Conservation (phyloP, 1,140 invertebrate species). For the Drosophila nebulosa region DNA sequence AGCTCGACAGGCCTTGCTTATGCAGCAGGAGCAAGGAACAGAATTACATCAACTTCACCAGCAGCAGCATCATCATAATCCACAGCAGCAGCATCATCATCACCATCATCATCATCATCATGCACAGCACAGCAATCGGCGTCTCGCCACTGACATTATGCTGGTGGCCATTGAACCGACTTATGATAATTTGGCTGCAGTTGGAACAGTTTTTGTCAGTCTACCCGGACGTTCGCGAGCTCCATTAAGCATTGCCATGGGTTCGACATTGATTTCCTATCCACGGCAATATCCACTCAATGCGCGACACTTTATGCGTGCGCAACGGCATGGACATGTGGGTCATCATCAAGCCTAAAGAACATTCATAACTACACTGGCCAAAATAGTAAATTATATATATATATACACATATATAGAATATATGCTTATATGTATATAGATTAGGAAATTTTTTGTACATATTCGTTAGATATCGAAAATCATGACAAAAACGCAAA, state of each 20-base stretch:
- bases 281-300: slow-evolving; percentile 75
- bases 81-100: slow-evolving; percentile 45
- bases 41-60: background rate
- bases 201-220: slow-evolving; percentile 92
- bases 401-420: slow-evolving; percentile 15
- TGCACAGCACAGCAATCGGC: slow-evolving; percentile 52
- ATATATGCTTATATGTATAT: slow-evolving; percentile 42
- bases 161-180: slow-evolving; percentile 96
- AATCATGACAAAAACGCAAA: slow-evolving; percentile 25
- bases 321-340: slow-evolving; percentile 23
- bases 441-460: slow-evolving; percentile 70
- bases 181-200: slow-evolving; percentile 90
- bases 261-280: slow-evolving; percentile 71
- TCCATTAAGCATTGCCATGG: slow-evolving; percentile 72
- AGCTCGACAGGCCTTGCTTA: slow-evolving; percentile 52
- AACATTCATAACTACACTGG: background rate
- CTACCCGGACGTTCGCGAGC: slow-evolving; percentile 72
- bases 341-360: slow-evolving; percentile 52
- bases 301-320: slow-evolving; percentile 64
- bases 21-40: slow-evolving; percentile 51
- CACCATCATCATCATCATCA: slow-evolving; percentile 32
- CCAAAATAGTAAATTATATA: slow-evolving; percentile 44
- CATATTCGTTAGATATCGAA: slow-evolving; percentile 53
- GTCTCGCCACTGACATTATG: slow-evolving; percentile 84
- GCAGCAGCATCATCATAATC: slow-evolving; percentile 33